phyloP scores from a whole-genome alignment of 2,113 vertebrate species.

The Ptyas mucosa region DNA sequence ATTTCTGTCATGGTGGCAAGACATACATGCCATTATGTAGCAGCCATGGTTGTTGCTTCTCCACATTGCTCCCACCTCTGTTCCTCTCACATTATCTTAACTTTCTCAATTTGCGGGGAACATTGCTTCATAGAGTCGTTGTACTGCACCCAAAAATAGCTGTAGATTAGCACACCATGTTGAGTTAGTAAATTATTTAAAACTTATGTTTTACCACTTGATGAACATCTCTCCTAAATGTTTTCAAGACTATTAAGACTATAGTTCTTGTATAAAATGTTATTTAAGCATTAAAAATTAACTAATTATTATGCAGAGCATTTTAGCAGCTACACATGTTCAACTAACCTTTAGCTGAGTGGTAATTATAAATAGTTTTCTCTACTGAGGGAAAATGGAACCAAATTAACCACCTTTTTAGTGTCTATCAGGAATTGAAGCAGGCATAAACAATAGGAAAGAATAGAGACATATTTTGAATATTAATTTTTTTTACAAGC shows the following conservation, averaged over 20 bases:
- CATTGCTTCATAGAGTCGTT: not conserved
- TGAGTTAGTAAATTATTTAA: not conserved
- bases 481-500: not conserved
- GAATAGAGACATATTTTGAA: not conserved
- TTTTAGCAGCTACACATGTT: constrained; percentile 21
- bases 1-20: not conserved
- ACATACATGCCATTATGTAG: not conserved
- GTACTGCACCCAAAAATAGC: not conserved
- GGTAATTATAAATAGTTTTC: constrained; percentile 73
- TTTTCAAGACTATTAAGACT: constrained; percentile 34
- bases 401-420: constrained; percentile 65
- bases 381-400: constrained; percentile 59
- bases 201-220: constrained; percentile 14
- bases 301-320: constrained; percentile 55
- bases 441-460: constrained; percentile 49
- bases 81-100: not conserved
- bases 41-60: not conserved
- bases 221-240: constrained; percentile 37
- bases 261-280: constrained; percentile 45
- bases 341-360: constrained; percentile 61
- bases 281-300: constrained; percentile 36
- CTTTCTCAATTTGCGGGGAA: not conserved
- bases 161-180: not conserved
- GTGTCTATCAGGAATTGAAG: constrained; percentile 69
- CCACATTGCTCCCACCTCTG: not conserved